Base-by-base conservation (phyloP, 2,113 vertebrate genomes). In the Dissostichus mawsoni region DNA sequence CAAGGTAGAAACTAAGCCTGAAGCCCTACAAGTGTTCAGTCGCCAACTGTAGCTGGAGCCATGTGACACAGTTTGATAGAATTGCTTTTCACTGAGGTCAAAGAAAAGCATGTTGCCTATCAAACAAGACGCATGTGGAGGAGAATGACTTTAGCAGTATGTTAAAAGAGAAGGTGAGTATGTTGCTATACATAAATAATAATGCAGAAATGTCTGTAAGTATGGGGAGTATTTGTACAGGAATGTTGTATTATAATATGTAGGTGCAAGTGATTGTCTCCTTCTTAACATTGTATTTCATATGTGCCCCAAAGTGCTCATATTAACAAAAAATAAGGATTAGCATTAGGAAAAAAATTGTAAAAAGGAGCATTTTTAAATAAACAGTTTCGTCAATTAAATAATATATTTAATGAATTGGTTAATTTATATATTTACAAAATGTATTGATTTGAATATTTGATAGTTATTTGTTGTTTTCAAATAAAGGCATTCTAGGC, bases 41-140 rank as follows among this genome's bases (percentile, higher is more conserved):
- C 81, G 80, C 69, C 63, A 18, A 63, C 70, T 79, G 73, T 56
- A 81, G 81, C 79, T 85, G 81, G 63, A 81, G 76, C 80, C 76
- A 74, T 12, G 78, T 84, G 74, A 82, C 75, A 69, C 55, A 12
- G 88, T 93, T 93, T 91, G 87, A 92, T 89, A 91, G 87, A 81
- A 86, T 56, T 86, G 89, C 92, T 94, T 93, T 91, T 86, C 86
- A 63, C 63, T 69, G 64, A 71, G 73, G 25, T 72, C 73, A 74
- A 74, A 76, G 87, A 89, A 92, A 92, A 93, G 92, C 92, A 88
- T 75, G 45, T 53, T 8, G 76, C 70, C 84, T 87, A 94, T 94
- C 92, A 92, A 93, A 92, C 89, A 77, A 67, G 62, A 81, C 44
- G 80, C 83, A 81, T 67, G 79, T 74, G 75, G 56, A 78, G 75